These are phyloP conservation scores for Tapirus terrestris DNA, from an alignment of 2,113 vertebrate species.

Conservation along the genomic window DNA sequence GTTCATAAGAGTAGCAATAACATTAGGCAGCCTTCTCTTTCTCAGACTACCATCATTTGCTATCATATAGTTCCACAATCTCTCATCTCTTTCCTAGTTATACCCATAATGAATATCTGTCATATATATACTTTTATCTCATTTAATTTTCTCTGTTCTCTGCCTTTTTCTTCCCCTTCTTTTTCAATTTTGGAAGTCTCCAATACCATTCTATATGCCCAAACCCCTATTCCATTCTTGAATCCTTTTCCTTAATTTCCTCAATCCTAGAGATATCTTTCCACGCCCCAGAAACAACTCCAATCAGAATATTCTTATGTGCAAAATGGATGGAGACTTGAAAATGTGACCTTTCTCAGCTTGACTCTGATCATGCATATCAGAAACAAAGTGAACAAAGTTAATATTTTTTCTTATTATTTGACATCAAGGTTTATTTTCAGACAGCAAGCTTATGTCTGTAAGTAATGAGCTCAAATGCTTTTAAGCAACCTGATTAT, in stretches of 20 bases:
- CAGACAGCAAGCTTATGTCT: constrained; percentile 5
- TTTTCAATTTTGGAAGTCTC: background rate
- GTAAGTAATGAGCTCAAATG: constrained; percentile 36
- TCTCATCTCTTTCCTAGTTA: background rate
- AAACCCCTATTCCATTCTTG: background rate
- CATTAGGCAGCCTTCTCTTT: background rate
- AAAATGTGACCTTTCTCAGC: background rate
- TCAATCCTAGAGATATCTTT: background rate
- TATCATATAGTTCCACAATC: background rate
- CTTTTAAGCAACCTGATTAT: constrained; percentile 37
- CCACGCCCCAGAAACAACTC: background rate
- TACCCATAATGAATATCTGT: background rate
- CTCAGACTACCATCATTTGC: background rate
- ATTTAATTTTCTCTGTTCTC: background rate
- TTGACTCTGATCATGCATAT: background rate
- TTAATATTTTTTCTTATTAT: background rate
- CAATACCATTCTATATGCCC: background rate
- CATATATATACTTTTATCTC: background rate
- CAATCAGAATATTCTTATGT: background rate
- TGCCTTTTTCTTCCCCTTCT: background rate
- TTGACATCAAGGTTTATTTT: constrained; percentile 53
- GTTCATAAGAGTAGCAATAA: rapidly evolving
- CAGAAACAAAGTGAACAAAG: background rate
- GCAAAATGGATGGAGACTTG: background rate
- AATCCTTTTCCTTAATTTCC: background rate